Base-by-base conservation (phyloP, 2,113 vertebrate species). In the Hucho hucho region DNA sequence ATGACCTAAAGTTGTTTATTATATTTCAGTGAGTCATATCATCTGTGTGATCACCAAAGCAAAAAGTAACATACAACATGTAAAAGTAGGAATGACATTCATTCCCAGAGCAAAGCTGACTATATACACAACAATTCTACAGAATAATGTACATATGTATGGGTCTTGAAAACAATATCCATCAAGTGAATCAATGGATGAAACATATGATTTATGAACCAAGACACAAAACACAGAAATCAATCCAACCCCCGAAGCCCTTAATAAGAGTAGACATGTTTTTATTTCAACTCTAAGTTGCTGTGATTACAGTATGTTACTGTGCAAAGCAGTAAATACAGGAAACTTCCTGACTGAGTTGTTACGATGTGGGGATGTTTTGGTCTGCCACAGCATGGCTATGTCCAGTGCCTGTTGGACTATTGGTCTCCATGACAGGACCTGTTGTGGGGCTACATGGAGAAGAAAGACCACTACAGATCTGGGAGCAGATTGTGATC, bases 401-500 rank as follows among this genome's bases (percentile, higher is more conserved):
- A 1, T 24, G 29, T 67, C 74, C 75, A 1, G 22, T 80, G 70
- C 82, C 67, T 29, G 37, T 43, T 16, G 37, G 18, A 5, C 53
- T 46, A 63, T 20, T 26, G 69, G 6, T 79, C 18, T 70, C 69
- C 12, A 3, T 76, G 71, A 76, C 32, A 14, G 56, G 22, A n/a
- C 4, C 63, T 59, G 58, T 82, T 68, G 22, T 32, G 76, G 29
- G 49, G 47, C n/a, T 22, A 74, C 47, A 56, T 2, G 3, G 56
- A 59, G 75, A 79, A 69, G 53, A 81, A 80, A 66, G 69, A 65
- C 49, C 53, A 59, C 73, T 49, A 63, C 64, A 81, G 75, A 79
- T 83, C 46, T 61, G 22, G 73, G 67, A n/a, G 61, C 70, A 58
- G 68, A 76, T 46, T 79, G 18, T 75, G 70, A 83, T 87, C 26